Evolutionary conservation across 2,888 invertebrate species (phyloP).

Genomic region (Drosophila peninsularis): DNA sequence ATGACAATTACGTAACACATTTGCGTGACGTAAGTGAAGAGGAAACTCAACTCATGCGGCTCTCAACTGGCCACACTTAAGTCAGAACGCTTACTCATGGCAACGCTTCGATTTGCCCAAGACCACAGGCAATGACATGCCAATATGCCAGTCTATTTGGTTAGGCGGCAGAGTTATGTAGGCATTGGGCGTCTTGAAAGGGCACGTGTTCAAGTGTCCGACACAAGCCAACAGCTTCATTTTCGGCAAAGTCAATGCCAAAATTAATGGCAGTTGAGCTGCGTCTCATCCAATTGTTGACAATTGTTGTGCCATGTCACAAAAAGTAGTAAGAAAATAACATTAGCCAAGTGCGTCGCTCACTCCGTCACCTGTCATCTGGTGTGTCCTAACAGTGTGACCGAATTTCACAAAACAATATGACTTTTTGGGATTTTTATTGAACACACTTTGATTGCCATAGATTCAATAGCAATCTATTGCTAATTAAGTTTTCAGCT

Average conservation of each 20-base stretch:
- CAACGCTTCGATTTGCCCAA: constrained; percentile 35
- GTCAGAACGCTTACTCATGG: constrained; percentile 63
- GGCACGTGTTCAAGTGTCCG: constrained; percentile 58
- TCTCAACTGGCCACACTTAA: constrained; percentile 34
- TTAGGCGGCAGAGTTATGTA: neutral
- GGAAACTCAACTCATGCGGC: constrained; percentile 60
- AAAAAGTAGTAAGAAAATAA: constrained; percentile 67
- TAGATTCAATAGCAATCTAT: neutral
- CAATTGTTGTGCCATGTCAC: constrained; percentile 61
- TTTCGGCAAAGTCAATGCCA: constrained; percentile 34
- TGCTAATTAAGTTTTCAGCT: neutral
- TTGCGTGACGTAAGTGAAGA: constrained; percentile 63
- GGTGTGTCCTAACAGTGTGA: constrained; percentile 23
- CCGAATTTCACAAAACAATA: constrained; percentile 1
- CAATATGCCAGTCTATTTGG: constrained; percentile 40
- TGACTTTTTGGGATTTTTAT: neutral
- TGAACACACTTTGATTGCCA: neutral
- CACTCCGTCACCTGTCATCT: constrained; percentile 51
- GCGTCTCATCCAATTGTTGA: constrained; percentile 66
- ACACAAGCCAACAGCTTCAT: constrained; percentile 72
- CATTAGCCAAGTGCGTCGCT: constrained; percentile 50
- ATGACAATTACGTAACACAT: constrained; percentile 76
- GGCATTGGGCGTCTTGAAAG: neutral
- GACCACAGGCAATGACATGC: constrained; percentile 55
- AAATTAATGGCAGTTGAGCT: constrained; percentile 46